Conservation (phyloP, 2,888 invertebrate genomes). For the Rhingia rostrata region DNA sequence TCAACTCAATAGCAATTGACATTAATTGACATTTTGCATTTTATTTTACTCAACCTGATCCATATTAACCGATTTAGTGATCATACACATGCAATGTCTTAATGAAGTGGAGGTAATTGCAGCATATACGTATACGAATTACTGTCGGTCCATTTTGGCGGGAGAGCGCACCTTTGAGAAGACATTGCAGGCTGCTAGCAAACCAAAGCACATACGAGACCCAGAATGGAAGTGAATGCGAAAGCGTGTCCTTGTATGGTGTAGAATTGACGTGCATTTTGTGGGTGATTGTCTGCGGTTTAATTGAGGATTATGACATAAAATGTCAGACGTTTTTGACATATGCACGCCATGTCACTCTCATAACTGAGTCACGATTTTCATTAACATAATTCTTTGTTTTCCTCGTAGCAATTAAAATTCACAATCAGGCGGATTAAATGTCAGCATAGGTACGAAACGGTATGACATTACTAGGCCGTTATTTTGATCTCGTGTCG, state of each 20-base stretch:
- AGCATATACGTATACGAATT: conserved; percentile 30
- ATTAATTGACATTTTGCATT: conserved; percentile 66
- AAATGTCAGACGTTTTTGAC: conserved; percentile 61
- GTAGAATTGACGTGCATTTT: conserved; percentile 57
- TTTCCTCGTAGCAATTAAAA: conserved; percentile 54
- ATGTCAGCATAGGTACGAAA: conserved; percentile 37
- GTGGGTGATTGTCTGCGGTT: conserved; percentile 53
- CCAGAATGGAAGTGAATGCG: conserved; percentile 66
- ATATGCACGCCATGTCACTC: conserved; percentile 44
- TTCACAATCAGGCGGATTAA: conserved; percentile 44
- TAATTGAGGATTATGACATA: conserved; percentile 63
- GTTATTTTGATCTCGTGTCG: conserved; percentile 18
- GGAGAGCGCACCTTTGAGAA: not conserved
- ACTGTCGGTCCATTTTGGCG: not conserved
- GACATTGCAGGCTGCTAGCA: conserved; percentile 24
- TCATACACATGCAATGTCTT: conserved; percentile 31
- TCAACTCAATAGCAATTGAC: conserved; percentile 68
- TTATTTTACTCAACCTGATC: conserved; percentile 57
- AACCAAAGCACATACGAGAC: conserved; percentile 26
- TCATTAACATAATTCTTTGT: conserved; percentile 64
- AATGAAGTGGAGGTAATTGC: conserved; percentile 67
- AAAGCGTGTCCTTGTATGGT: conserved; percentile 63
- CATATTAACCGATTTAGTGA: conserved; percentile 53
- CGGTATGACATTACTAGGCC: conserved; percentile 47
- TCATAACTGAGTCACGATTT: conserved; percentile 69